phyloP scores from a whole-genome alignment of 2,888 invertebrate species.

The Netelia fuscicornis region DNA sequence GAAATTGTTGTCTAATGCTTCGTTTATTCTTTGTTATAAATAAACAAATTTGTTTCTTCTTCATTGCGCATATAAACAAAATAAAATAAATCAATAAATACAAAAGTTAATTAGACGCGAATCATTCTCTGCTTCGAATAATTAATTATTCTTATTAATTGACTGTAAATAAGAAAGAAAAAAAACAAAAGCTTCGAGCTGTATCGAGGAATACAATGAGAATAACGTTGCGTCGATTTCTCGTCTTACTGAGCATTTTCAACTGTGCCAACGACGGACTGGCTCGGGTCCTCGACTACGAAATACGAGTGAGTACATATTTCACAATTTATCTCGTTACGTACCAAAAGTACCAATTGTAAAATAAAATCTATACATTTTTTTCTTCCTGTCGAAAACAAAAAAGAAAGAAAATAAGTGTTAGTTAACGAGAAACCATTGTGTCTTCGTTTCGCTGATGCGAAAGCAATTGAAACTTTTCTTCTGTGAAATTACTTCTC shows the following conservation, averaged over 20 bases:
- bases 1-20: neutral
- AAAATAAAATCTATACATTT: no score
- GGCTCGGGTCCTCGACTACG: slow-evolving; percentile 4
- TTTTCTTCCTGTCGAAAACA: neutral
- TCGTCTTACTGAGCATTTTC: slow-evolving; percentile 40
- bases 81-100: neutral
- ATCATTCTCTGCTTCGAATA: no score
- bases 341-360: no score
- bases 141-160: neutral
- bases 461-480: slow-evolving; percentile 9
- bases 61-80: neutral
- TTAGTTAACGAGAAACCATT: neutral
- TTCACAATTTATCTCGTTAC: no score
- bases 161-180: neutral
- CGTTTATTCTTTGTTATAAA: neutral
- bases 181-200: slow-evolving; percentile 88
- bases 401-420: neutral
- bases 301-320: slow-evolving; percentile 34
- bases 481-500: neutral
- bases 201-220: slow-evolving; percentile 85
- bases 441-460: neutral
- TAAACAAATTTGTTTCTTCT: neutral
- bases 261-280: slow-evolving; percentile 12
- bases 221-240: slow-evolving; percentile 56
- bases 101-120: no score